Evolutionary conservation across 37 sponge, comb jelly and placozoan species (phyloP).

Genomic region (Ianthella basta): DNA sequence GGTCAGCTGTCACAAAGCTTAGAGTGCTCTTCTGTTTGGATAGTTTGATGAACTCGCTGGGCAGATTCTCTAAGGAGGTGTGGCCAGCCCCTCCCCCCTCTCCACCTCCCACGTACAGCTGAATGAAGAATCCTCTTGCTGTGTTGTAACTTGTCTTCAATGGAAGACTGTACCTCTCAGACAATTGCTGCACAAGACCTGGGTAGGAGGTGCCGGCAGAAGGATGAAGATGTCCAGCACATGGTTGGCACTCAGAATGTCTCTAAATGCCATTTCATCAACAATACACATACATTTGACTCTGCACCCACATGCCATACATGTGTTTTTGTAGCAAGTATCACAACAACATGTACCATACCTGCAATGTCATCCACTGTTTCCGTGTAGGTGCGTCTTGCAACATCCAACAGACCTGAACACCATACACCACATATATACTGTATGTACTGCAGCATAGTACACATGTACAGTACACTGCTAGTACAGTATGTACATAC

Average conservation of each 20-base stretch:
- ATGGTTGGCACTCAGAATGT: neutral
- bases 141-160: conserved; percentile 82
- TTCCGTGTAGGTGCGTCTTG: conserved; percentile 93
- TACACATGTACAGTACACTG: neutral
- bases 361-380: conserved; percentile 92
- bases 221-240: neutral
- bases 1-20: conserved; percentile 86
- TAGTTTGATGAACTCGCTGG: conserved; percentile 81
- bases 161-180: conserved; percentile 76
- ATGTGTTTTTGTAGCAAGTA: too few species aligned
- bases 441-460: neutral
- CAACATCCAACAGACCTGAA: conserved; percentile 88
- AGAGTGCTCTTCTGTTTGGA: conserved; percentile 72
- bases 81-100: conserved; percentile 16
- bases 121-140: conserved; percentile 90
- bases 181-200: conserved; percentile 67
- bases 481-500: neutral
- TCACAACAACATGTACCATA: neutral
- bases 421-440: too few species aligned
- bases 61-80: conserved; percentile 42
- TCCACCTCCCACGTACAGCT: conserved; percentile 71
- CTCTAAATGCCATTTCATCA: neutral
- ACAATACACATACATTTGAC: neutral
- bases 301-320: too few species aligned
- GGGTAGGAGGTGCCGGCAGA: neutral